Conservation (phyloP, 2,113 vertebrate species). For the Thunnus maccoyii region DNA sequence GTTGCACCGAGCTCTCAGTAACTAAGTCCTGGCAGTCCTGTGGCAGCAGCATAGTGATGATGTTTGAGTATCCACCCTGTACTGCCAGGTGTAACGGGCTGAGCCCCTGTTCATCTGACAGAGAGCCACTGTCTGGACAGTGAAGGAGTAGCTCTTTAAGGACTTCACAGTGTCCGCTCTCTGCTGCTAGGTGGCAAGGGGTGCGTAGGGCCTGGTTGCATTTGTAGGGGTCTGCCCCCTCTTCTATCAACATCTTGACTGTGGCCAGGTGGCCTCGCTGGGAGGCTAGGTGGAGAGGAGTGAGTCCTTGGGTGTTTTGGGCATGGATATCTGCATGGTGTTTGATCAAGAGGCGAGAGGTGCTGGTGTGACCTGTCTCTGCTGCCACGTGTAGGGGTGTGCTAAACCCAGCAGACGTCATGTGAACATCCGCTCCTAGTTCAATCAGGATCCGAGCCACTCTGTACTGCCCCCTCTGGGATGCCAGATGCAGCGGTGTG, state of each 20-base stretch:
- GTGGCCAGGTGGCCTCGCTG: conserved; percentile 90
- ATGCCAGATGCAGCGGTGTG: conserved; percentile 93
- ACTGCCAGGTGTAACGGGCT: conserved; percentile 88
- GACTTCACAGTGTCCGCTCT: conserved; percentile 88
- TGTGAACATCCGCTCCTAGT: conserved; percentile 86
- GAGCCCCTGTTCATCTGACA: conserved; percentile 85
- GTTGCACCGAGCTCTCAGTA: conserved; percentile 53
- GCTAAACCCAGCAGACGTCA: conserved; percentile 77
- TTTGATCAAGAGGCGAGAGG: conserved; percentile 92
- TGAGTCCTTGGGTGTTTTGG: conserved; percentile 84
- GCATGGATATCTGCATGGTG: conserved; percentile 86
- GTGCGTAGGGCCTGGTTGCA: conserved; percentile 81
- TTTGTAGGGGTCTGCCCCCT: conserved; percentile 82
- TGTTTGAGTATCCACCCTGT: conserved; percentile 82
- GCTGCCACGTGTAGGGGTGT: conserved; percentile 93
- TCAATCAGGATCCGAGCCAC: conserved; percentile 95
- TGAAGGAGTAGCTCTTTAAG: conserved; percentile 87
- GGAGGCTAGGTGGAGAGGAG: conserved; percentile 91
- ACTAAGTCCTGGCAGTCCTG: conserved; percentile 68
- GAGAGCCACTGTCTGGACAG: conserved; percentile 74
- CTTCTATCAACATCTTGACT: conserved; percentile 90
- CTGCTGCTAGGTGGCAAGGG: conserved; percentile 89
- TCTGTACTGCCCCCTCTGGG: conserved; percentile 94
- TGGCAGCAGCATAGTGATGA: conserved; percentile 85
- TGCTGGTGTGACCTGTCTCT: conserved; percentile 96